These are phyloP conservation scores for Accipiter cooperii DNA, from an alignment of 2,113 vertebrate genomes.

Conservation along the genomic window DNA sequence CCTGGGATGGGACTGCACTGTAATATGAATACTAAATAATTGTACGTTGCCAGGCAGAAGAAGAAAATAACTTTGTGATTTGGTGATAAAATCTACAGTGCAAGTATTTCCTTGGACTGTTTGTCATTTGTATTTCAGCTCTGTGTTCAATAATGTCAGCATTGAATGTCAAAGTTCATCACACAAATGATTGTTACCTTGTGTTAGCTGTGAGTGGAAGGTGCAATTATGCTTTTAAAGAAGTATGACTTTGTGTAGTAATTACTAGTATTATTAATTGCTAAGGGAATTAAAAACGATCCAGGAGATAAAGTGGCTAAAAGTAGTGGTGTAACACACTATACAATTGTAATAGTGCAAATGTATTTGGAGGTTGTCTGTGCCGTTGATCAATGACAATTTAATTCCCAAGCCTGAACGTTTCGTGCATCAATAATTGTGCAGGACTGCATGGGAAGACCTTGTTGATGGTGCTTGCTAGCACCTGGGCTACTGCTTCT, in stretches of 20 bases:
- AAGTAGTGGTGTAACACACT: neutral
- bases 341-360: fast-evolving
- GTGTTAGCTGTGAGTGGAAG: neutral
- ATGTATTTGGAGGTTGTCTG: neutral
- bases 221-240: neutral
- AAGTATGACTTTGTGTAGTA: neutral
- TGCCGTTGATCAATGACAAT: neutral
- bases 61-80: conserved; percentile 35
- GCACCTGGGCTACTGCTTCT: neutral
- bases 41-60: neutral
- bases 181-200: neutral
- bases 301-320: neutral
- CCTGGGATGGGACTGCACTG: conserved; percentile 41
- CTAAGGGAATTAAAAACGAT: neutral
- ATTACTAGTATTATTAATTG: conserved; percentile 35
- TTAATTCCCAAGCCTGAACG: neutral
- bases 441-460: neutral
- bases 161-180: neutral
- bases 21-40: conserved; percentile 68
- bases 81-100: neutral
- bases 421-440: neutral
- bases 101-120: neutral
- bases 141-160: neutral
- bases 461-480: neutral
- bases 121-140: neutral